A percentile compares a stretch with the other conserved stretches of the same genome.
Evolutionary conservation across 2,888 invertebrate genomes (phyloP).

Genomic region (Dicyrtoma fusca): DNA sequence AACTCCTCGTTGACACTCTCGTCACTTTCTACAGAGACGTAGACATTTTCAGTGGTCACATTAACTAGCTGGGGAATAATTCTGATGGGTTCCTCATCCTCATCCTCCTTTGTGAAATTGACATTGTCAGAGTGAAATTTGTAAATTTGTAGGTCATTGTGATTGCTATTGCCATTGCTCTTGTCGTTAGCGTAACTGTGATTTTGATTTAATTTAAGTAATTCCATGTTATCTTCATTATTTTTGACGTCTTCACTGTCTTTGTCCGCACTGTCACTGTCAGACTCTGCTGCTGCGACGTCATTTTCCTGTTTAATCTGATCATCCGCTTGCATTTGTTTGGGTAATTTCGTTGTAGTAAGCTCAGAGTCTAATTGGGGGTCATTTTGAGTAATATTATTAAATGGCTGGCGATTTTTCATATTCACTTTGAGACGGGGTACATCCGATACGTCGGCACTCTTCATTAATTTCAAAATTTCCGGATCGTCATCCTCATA

Average conservation of each 20-base stretch:
- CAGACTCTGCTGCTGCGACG: too few species aligned
- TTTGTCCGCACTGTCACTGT: not conserved
- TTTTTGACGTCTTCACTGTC: not conserved
- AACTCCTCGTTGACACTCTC: slow-evolving; percentile 16
- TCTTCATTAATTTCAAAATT: not conserved
- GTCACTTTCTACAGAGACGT: slow-evolving; percentile 27
- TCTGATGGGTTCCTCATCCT: not conserved
- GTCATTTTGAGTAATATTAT: not conserved
- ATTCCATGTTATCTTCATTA: slow-evolving; percentile 10
- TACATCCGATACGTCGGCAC: not conserved
- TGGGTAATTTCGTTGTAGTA: not conserved
- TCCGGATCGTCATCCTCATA: slow-evolving; percentile 15
- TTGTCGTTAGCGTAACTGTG: not conserved
- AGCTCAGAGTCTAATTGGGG: not conserved
- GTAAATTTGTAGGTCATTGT: not conserved
- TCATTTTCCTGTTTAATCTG: too few species aligned
- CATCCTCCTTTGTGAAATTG: not conserved
- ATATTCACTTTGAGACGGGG: not conserved
- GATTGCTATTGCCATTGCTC: slow-evolving; percentile 3
- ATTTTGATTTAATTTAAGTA: slow-evolving; percentile 11
- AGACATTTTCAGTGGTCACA: slow-evolving; percentile 35
- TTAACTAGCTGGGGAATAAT: slow-evolving; percentile 35
- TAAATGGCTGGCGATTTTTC: not conserved
- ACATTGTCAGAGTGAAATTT: not conserved
- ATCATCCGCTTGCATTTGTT: too few species aligned